phyloP scores from a whole-genome alignment of 2,888 invertebrate genomes.

The Fragum sueziense region DNA sequence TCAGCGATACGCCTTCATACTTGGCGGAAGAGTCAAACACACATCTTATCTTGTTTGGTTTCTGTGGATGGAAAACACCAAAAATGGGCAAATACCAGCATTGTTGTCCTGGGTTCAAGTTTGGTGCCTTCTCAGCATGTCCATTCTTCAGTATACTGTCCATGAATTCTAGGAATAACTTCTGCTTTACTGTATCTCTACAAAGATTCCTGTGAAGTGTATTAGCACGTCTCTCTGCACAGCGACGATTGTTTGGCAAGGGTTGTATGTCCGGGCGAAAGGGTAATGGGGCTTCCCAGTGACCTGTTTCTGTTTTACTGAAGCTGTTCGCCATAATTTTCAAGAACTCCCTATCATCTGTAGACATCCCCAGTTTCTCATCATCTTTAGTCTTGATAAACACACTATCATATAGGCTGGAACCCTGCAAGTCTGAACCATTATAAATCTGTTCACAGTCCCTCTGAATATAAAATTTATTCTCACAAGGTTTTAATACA shows the following conservation, averaged over 20 bases:
- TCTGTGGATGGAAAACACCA: conserved; percentile 31
- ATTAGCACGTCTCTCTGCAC: no score
- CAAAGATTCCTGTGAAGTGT: conserved; percentile 9
- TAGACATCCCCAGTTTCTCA: background rate
- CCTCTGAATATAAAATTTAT: background rate
- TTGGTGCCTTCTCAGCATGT: conserved; percentile 28
- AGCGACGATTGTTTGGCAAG: conserved; percentile 44
- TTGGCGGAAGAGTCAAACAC: conserved; percentile 31
- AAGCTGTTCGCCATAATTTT: background rate
- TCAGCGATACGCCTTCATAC: conserved; percentile 15
- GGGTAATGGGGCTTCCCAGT: conserved; percentile 40
- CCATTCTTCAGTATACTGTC: conserved; percentile 11
- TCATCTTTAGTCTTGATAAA: conserved; percentile 5
- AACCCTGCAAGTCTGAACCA: background rate
- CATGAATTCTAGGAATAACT: conserved; percentile 33
- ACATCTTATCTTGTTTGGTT: conserved; percentile 18
- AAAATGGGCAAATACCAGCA: conserved; percentile 39
- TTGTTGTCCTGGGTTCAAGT: background rate
- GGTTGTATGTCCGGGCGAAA: conserved; percentile 21
- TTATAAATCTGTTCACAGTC: no score
- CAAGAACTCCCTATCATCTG: background rate
- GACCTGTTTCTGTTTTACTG: conserved; percentile 26
- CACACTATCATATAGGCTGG: background rate
- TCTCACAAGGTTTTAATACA: conserved; percentile 23
- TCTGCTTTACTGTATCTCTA: conserved; percentile 23